Base-by-base conservation (phyloP, 2,797 vertebrate species). In the Pantherophis alleghaniensis region DNA sequence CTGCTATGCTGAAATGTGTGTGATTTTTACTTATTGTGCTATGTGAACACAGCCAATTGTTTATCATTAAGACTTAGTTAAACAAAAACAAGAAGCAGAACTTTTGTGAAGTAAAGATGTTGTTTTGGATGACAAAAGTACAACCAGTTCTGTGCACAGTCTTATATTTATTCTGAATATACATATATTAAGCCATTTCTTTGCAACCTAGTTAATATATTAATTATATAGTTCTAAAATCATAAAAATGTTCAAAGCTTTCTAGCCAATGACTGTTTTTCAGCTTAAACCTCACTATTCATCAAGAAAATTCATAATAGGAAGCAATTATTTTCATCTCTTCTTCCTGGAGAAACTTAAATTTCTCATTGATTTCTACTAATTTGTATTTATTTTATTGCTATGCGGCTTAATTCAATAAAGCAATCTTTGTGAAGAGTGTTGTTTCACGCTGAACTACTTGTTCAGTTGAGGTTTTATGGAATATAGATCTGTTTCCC, bases 401-500 rank as follows among this genome's bases (percentile, higher is more conserved):
- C 66, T 2, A 87, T 5, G 90, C 32, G 4, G 18, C 14, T 26
- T 0, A 0, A 32, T 83, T 0, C 89, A 87, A 87, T 0, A 1
- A 74, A 87, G 57, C 87, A 53, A 88, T 63, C 13, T 5, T 89
- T 61, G 22, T 66, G 87, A 91, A 3, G 3, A 94, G 91, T 87
- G 92, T 93, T 87, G 87, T 92, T 93, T 91, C 0, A 0, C 74
- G 63, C 22, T 0, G 0, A 95, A 66, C 92, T 95, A 66, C 92
- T 74, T 42, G 87, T 89, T 94, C 91, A 74, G 86, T 47, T 51
- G 91, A 94, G 90, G 93, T 95, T 96, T 95, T 93, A 94, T 55
- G 69, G 93, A 79, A 59, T 94, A 97, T 91, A 95, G 96, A 97
- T 96, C 94, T 32, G 86, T 59, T 95, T 96, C 92, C 83, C 91